A percentile compares a stretch with the other conserved stretches of the same genome.
These are phyloP conservation scores for Tetragonisca angustula DNA, from an alignment of 2,888 invertebrate genomes.

Conservation along the genomic window DNA sequence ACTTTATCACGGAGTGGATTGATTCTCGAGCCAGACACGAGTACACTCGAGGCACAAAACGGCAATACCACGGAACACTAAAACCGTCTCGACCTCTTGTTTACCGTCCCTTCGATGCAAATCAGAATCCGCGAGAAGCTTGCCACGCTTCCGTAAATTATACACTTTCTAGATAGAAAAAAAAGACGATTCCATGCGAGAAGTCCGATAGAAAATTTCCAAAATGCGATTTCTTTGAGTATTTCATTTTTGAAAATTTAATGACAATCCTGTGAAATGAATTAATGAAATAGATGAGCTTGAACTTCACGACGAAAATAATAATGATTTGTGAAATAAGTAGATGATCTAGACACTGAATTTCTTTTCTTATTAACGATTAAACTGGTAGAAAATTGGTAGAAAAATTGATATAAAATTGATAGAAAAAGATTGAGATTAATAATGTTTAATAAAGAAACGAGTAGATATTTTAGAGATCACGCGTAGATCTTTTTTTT, in stretches of 20 bases:
- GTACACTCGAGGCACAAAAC: slow-evolving; percentile 55
- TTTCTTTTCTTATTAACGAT: background rate
- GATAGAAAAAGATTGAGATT: background rate
- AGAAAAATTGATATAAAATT: no score
- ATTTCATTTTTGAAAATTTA: no score
- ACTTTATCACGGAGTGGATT: slow-evolving; percentile 59
- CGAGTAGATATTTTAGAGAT: background rate
- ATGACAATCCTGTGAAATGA: no score
- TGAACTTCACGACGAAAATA: no score
- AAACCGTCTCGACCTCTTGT: slow-evolving; percentile 42
- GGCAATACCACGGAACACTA: slow-evolving; percentile 43
- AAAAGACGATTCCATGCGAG: no score
- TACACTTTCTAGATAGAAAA: background rate
- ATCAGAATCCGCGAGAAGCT: background rate
- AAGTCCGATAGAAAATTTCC: no score
- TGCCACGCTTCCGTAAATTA: background rate
- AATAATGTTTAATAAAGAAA: background rate
- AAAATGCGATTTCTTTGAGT: background rate
- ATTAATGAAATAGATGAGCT: no score
- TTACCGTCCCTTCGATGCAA: slow-evolving; percentile 26
- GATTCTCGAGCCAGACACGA: slow-evolving; percentile 57
- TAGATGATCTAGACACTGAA: no score
- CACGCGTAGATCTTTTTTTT: background rate
- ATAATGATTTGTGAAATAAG: no score
- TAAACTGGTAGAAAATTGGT: background rate